These are phyloP conservation scores for Clarias magur DNA, from an alignment of 2,113 vertebrate species.

Conservation along the genomic window DNA sequence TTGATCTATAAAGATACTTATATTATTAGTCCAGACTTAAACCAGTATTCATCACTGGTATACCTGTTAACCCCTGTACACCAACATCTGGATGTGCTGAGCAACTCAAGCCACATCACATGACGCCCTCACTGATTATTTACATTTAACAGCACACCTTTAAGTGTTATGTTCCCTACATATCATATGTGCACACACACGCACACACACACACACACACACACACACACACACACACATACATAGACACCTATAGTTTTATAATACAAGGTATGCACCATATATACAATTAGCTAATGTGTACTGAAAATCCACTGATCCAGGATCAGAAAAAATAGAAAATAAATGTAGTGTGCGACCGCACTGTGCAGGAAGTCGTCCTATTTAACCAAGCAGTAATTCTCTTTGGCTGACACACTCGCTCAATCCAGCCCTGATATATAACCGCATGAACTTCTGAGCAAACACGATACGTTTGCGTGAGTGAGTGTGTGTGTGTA, in stretches of 20 bases:
- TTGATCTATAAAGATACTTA: neutral
- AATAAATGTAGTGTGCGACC: neutral
- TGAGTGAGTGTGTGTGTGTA: constrained; percentile 13
- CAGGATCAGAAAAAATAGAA: neutral
- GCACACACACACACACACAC: too few species aligned
- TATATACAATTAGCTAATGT: too few species aligned
- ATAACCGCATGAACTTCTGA: constrained; percentile 20
- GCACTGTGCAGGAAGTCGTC: neutral
- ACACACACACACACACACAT: too few species aligned
- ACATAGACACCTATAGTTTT: too few species aligned
- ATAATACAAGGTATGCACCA: too few species aligned
- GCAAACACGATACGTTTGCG: neutral
- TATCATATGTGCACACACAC: neutral
- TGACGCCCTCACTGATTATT: neutral
- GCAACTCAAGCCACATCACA: neutral
- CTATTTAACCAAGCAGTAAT: constrained; percentile 34
- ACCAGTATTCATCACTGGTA: neutral
- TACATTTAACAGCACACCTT: neutral
- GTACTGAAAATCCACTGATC: neutral
- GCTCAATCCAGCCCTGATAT: neutral
- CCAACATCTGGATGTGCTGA: neutral
- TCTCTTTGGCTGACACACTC: constrained; percentile 36
- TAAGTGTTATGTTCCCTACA: neutral
- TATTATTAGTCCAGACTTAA: neutral
- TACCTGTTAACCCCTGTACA: neutral